Evolutionary conservation across 2,113 vertebrate species (phyloP).

Genomic region (Triplophysa rosa): DNA sequence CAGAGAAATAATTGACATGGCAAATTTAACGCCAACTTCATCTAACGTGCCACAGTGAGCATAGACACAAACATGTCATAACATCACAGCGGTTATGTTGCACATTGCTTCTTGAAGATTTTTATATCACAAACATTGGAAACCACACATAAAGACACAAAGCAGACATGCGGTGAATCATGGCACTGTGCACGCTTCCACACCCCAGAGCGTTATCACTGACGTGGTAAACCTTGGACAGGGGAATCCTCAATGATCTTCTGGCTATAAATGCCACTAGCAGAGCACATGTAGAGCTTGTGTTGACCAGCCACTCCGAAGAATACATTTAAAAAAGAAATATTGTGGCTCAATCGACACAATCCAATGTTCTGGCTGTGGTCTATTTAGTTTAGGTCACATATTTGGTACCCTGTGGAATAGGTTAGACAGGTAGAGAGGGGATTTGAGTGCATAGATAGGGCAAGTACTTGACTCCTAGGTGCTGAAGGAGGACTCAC

Average conservation of each 20-base stretch:
- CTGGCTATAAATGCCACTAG: conserved; percentile 36
- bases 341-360: not conserved
- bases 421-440: not conserved
- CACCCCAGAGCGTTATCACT: conserved; percentile 10
- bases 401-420: not conserved
- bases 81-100: too few species aligned
- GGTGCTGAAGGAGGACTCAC: not conserved
- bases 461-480: not conserved
- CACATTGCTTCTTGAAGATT: not conserved
- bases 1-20: not conserved
- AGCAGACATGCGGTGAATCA: not conserved
- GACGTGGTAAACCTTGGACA: conserved; percentile 18
- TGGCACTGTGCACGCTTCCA: not conserved
- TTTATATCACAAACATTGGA: not conserved
- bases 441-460: not conserved
- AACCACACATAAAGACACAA: conserved; percentile 19
- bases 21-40: not conserved
- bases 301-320: not conserved
- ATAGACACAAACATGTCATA: not conserved
- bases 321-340: not conserved
- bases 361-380: not conserved
- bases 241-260: conserved; percentile 19
- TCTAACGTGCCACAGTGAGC: not conserved
- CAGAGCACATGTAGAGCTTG: not conserved
- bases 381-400: not conserved